These are phyloP conservation scores for Ischnus inquisitorius DNA, from an alignment of 2,888 invertebrate species.

Conservation along the genomic window DNA sequence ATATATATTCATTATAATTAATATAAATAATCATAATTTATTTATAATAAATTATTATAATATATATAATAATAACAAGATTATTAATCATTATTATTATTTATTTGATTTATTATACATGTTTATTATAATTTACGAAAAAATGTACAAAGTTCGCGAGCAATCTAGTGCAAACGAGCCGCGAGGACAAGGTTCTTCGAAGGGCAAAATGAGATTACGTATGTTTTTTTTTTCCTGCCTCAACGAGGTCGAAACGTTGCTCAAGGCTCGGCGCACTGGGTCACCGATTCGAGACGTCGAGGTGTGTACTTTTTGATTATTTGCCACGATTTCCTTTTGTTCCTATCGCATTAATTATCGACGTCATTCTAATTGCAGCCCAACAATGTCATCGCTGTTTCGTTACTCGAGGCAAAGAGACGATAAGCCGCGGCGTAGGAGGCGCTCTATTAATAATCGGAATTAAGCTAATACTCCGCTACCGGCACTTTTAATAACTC, in stretches of 20 bases:
- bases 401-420: neutral
- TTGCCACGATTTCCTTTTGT: no score
- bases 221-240: neutral
- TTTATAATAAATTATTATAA: no score
- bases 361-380: no score
- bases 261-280: neutral
- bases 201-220: neutral
- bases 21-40: no score
- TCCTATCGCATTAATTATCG: neutral
- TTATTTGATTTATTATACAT: no score
- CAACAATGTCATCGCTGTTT: no score
- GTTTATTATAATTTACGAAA: no score
- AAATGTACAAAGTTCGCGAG: no score
- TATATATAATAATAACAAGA: no score
- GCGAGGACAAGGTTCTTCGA: neutral
- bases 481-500: constrained; percentile 31
- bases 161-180: neutral
- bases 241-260: neutral
- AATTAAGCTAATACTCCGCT: constrained; percentile 25
- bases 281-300: constrained; percentile 1
- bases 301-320: no score
- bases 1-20: neutral
- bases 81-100: no score
- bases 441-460: constrained; percentile 45
- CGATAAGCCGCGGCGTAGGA: neutral